Percentiles rank a stretch among this genome's conserved stretches.
These are phyloP conservation scores for Gerris lacustris DNA, from an alignment of 2,888 invertebrate species.

Conservation along the genomic window DNA sequence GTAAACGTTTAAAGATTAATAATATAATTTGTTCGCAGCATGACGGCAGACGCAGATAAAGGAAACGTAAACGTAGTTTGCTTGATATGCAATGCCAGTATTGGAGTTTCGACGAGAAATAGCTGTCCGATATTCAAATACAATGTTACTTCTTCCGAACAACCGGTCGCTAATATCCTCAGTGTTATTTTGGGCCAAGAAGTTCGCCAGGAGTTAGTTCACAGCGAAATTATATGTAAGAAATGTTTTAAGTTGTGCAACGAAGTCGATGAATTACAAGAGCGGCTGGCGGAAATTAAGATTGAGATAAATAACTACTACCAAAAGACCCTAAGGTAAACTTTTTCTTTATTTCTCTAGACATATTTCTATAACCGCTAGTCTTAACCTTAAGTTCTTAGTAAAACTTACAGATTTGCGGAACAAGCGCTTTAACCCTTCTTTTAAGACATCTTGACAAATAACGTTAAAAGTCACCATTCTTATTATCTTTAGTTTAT, in stretches of 20 bases:
- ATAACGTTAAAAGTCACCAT: too few species aligned
- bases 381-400: neutral
- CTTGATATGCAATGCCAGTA: conserved; percentile 49
- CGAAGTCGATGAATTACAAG: conserved; percentile 40
- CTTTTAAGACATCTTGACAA: too few species aligned
- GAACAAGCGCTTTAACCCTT: too few species aligned
- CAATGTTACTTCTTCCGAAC: conserved; percentile 35
- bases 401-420: neutral
- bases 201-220: conserved; percentile 42
- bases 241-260: conserved; percentile 52
- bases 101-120: conserved; percentile 43
- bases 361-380: conserved; percentile 13
- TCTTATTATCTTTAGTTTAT: too few species aligned
- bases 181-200: conserved; percentile 41
- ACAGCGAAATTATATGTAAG: conserved; percentile 46
- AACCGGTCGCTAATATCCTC: conserved; percentile 38
- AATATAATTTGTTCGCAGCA: neutral
- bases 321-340: conserved; percentile 37
- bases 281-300: conserved; percentile 41
- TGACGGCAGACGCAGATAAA: conserved; percentile 25
- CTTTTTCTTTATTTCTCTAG: neutral
- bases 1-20: neutral
- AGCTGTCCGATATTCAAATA: conserved; percentile 44
- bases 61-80: conserved; percentile 36
- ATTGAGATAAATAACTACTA: conserved; percentile 43